These are phyloP conservation scores for Phylloscopus whistleri DNA, from an alignment of 2,113 vertebrate species.

Conservation along the genomic window DNA sequence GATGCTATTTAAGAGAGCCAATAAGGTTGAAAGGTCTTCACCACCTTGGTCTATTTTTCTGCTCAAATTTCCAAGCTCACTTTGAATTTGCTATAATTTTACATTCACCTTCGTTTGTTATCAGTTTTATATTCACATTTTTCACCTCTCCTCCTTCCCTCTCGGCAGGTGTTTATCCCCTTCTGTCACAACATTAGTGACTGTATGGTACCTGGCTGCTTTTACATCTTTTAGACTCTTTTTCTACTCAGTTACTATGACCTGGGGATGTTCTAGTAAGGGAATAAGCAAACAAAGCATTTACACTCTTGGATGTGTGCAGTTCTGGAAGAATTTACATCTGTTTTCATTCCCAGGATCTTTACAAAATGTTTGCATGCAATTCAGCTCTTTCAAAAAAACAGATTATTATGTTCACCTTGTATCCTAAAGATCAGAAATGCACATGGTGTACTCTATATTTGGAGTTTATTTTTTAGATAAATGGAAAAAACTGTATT, in stretches of 20 bases:
- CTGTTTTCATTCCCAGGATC: neutral
- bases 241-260: neutral
- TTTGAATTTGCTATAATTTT: neutral
- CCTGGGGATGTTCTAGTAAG: neutral
- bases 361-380: neutral
- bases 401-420: neutral
- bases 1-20: neutral
- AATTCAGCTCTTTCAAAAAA: neutral
- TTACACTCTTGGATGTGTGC: accelerated
- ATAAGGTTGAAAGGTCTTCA: neutral
- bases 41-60: neutral
- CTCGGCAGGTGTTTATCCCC: neutral
- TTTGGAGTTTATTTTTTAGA: neutral
- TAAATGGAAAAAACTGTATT: neutral
- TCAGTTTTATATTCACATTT: neutral
- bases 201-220: neutral
- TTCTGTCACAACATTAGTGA: neutral
- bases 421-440: neutral
- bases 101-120: neutral
- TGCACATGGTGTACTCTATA: neutral
- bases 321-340: neutral
- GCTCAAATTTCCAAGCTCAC: neutral
- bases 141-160: neutral
- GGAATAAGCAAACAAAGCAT: neutral
- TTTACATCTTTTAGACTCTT: neutral